phyloP scores from a whole-genome alignment of 2,113 vertebrate species.

The Circaetus gallicus region DNA sequence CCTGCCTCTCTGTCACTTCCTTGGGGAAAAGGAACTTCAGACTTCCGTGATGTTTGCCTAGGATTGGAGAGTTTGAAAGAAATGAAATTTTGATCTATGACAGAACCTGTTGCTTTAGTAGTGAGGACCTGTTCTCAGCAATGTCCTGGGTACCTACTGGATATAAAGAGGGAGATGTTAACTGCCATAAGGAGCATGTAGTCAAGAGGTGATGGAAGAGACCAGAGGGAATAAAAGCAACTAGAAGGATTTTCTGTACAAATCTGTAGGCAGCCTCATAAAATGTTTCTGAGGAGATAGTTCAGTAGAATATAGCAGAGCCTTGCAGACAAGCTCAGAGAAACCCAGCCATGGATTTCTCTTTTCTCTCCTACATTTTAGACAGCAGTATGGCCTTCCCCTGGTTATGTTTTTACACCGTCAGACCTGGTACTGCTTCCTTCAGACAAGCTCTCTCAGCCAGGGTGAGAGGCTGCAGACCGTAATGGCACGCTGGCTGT shows the following conservation, averaged over 20 bases:
- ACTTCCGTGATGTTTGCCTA: not conserved
- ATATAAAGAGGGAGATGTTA: not conserved
- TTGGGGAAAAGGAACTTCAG: not conserved
- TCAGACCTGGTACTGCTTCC: not conserved
- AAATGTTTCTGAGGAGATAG: not conserved
- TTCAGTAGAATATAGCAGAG: not conserved
- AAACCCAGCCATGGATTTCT: not conserved
- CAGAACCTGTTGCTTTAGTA: not conserved
- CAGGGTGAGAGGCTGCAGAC: not conserved
- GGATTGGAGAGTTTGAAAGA: not conserved
- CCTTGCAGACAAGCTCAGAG: not conserved
- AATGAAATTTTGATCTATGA: not conserved
- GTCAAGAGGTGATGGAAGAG: not conserved
- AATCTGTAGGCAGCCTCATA: not conserved
- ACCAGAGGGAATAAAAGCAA: not conserved
- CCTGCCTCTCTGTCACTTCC: not conserved
- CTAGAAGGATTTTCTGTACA: not conserved
- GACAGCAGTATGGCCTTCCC: not conserved
- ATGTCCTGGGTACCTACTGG: not conserved
- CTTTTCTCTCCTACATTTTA: not conserved
- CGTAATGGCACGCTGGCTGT: accelerated
- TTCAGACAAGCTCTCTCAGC: not conserved
- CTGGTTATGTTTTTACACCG: not conserved
- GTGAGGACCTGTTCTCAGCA: not conserved
- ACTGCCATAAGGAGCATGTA: not conserved